A percentile compares a stretch with the other conserved stretches of the same genome.
phyloP scores from a whole-genome alignment of 1,140 invertebrate genomes.

The Homarus americanus region DNA sequence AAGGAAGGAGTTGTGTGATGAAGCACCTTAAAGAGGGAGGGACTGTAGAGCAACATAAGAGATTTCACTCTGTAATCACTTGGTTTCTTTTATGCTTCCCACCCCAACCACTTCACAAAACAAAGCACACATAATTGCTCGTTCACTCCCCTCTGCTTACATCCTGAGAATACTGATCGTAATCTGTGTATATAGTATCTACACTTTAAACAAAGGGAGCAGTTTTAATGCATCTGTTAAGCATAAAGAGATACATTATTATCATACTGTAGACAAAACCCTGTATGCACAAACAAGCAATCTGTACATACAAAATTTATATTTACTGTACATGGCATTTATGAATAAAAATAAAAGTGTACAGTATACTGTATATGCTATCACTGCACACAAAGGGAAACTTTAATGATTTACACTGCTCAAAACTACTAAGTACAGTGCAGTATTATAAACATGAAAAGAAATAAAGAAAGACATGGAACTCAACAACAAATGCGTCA shows the following conservation, averaged over 20 bases:
- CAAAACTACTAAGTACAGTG: too few relatives aligned
- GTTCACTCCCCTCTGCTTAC: constrained; percentile 24
- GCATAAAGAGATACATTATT: too few relatives aligned
- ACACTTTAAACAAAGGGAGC: neutral
- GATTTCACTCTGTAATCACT: constrained; percentile 29
- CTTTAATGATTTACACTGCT: too few relatives aligned
- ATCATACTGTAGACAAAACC: too few relatives aligned
- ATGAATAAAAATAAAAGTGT: too few relatives aligned
- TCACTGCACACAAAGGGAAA: too few relatives aligned
- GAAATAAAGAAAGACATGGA: neutral
- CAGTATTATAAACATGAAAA: constrained; percentile 10
- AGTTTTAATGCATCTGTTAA: neutral
- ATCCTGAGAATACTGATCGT: constrained; percentile 33
- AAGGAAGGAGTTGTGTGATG: neutral
- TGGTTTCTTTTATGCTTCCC: constrained; percentile 45
- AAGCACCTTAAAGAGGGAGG: neutral
- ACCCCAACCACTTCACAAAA: constrained; percentile 54
- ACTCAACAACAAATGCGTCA: constrained; percentile 34
- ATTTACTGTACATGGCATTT: too few relatives aligned
- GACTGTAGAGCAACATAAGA: neutral
- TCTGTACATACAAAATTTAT: too few relatives aligned
- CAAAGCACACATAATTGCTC: constrained; percentile 61
- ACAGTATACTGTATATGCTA: too few relatives aligned
- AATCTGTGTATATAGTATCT: constrained; percentile 6
- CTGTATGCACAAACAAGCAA: too few relatives aligned